Conservation (phyloP, 2,113 vertebrate genomes). For the Tragulus kanchil region DNA sequence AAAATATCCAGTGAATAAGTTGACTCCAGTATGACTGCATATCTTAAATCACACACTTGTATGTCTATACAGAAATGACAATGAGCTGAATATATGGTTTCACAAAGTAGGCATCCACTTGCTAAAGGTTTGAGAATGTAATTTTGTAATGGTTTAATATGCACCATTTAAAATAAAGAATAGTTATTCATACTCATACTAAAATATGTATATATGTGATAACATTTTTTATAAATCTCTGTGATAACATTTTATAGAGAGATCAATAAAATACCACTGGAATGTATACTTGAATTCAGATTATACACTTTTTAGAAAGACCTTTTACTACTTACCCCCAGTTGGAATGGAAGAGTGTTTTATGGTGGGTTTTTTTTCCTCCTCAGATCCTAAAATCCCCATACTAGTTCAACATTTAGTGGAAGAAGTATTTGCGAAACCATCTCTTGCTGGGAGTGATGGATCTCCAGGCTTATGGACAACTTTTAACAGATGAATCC, state of each 20-base stretch:
- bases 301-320: not conserved
- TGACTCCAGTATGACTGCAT: not conserved
- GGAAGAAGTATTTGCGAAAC: not conserved
- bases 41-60: slow-evolving; percentile 85
- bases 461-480: not conserved
- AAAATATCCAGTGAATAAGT: not conserved
- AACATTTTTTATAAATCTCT: too few species aligned
- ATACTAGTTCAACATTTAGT: not conserved
- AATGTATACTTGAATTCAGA: not conserved
- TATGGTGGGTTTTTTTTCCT: not conserved
- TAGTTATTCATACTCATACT: slow-evolving; percentile 99
- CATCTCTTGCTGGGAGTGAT: not conserved
- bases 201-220: not conserved
- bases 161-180: too few species aligned
- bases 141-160: too few species aligned
- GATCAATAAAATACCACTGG: not conserved
- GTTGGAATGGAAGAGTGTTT: not conserved
- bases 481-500: not conserved
- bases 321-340: not conserved
- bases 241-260: not conserved
- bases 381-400: not conserved
- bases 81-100: slow-evolving; percentile 95
- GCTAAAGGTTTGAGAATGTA: slow-evolving; percentile 95
- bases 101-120: slow-evolving; percentile 96
- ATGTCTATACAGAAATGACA: slow-evolving; percentile 96